Evolutionary conservation across 2,888 invertebrate species (phyloP), one percentile per base, ranked within the genome.

Genomic region (Hipparchia sbordonii): DNA sequence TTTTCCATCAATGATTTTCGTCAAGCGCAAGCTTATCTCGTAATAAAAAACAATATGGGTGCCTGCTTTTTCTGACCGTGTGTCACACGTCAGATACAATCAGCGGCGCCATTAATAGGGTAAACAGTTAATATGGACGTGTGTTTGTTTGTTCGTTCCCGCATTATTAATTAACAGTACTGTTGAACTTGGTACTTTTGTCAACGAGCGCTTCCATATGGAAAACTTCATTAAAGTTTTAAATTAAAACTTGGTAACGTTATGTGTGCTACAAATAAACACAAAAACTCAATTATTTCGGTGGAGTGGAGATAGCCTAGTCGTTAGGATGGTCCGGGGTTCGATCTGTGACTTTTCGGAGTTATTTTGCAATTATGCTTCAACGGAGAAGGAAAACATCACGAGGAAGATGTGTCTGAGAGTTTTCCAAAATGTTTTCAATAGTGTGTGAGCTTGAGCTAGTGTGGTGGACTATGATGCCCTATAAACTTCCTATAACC

Each of bases 91-190:
- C 62, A 57, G 67, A 72, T 48, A 62, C 72, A 72, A 72, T 67
- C 72, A 72, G 67, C 12, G 39, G 46, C 67, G 61, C 23, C 67
- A 62, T 61, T 59, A 62, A 67, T 67, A 62, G 46, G 45, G 71
- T 54, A 52, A 71, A 67, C 54, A 71, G 52, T 71, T 51, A 67
- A 61, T 67, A 71, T 66, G 66, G 59, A 66, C 66, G 71, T 59
- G 51, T 63, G 63, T 63, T 63, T 52, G 66, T 71, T 71, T 71
- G 65, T 59, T 66, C 54, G 66, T 67, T 57, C n/a, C 10, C 7
- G 61, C 39, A 72, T 72, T 67, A 67, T 71, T 71, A 72, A 54
- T 72, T 45, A 70, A 62, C 60, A n/a, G n/a, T 56, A 59, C 56
- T 72, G 61, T 67, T 61, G 54, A 39, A 66, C 67, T 72, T 54